Evolutionary conservation across 37 sponge, comb jelly and placozoan genomes (phyloP), one percentile per base, ranked within the genome.

Genomic region (Halisarca cf. caerulea): DNA sequence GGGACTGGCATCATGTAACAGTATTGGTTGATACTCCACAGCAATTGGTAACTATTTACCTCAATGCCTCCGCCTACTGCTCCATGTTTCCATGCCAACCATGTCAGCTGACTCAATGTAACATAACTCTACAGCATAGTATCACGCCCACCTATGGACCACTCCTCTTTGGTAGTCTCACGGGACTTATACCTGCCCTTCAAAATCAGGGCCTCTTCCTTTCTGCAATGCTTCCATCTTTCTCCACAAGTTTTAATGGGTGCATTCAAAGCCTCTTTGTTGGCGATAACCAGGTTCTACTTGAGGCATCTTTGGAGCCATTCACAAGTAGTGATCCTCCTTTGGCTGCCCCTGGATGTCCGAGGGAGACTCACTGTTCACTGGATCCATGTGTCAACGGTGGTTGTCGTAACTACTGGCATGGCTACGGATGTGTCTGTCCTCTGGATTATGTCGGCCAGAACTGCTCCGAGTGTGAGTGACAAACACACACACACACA

Each of bases 391-490:
- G 83, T 75, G 44, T 38, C 24, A 83, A 83, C 14, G 83, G 83
- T 37, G 41, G 35, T 15, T 83, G 83, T 27, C 37, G 1, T 0
- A 70, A 20, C 38, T 30, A 37, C 43, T 69, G 68, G 68, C 27
- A 18, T 8, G 83, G 62, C 20, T 37, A 41, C 70, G 2, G 35
- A 0, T 83, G 83, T 68, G 4, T 27, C 23, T 83, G 83, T 68
- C 68, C 83, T 35, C 28, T 64, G 62, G 70, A 64, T 21, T 83
- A 41, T 70, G 34, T 21, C 8, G 83, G 83, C 27, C 24, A 34
- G 21, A 83, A 83, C 83, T 83, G 83, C 68, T 66, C 71, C 14
- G 71, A 83, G 37, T 15, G 62, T 68, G 71, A 41, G 68, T 23
- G 2, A n/a, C n/a, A n/a, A n/a, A n/a, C n/a, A n/a, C n/a, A n/a